Conservation (phyloP, 2,113 vertebrate genomes). For the Ophthalmolycus amberensis region DNA sequence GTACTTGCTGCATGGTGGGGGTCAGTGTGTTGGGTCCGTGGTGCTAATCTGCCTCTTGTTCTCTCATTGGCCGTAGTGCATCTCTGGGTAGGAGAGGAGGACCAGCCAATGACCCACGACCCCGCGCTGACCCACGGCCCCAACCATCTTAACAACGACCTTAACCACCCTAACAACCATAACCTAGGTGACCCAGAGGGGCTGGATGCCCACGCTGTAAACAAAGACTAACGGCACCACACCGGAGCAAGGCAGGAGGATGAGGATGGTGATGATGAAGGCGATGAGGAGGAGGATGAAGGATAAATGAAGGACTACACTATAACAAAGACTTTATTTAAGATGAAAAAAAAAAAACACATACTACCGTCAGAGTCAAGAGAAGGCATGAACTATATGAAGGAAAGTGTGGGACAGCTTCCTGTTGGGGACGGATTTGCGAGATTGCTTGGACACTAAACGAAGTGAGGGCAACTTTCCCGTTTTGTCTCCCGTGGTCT, state of each 20-base stretch:
- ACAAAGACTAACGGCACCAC: conserved; percentile 80
- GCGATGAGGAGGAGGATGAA: conserved; percentile 53
- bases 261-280: conserved; percentile 47
- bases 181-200: conserved; percentile 82
- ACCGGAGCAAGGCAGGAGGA: conserved; percentile 62
- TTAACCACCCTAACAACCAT: conserved; percentile 79
- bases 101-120: conserved; percentile 81
- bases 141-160: conserved; percentile 78
- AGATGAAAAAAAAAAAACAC: conserved; percentile 69
- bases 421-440: conserved; percentile 37
- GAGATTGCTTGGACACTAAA: conserved; percentile 64
- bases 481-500: conserved; percentile 70
- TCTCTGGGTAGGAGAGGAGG: conserved; percentile 85
- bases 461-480: conserved; percentile 57
- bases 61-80: conserved; percentile 84
- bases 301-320: conserved; percentile 78
- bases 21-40: conserved; percentile 57
- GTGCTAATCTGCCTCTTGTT: conserved; percentile 85
- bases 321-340: conserved; percentile 83
- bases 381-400: conserved; percentile 59
- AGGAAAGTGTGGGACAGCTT: conserved; percentile 52
- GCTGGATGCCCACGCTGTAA: conserved; percentile 79
- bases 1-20: conserved; percentile 30
- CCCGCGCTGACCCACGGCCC: conserved; percentile 80
- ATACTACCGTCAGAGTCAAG: conserved; percentile 66